Conservation (phyloP, 2,888 invertebrate genomes). For the Trissoscelio sp. region DNA sequence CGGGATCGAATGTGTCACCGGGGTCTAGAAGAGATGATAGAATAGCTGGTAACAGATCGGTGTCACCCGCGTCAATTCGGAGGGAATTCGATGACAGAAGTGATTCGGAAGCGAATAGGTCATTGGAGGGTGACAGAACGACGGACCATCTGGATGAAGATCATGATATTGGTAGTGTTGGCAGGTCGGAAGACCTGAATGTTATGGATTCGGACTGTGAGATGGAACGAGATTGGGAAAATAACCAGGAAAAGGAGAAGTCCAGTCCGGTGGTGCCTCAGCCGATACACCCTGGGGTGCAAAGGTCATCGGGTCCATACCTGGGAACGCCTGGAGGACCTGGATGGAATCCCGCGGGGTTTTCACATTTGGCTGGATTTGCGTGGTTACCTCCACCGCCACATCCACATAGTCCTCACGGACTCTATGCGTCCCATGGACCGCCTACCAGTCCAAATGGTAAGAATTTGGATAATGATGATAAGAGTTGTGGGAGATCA, state of each 20-base stretch:
- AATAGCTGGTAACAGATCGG: slow-evolving; percentile 75
- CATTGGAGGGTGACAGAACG: slow-evolving; percentile 79
- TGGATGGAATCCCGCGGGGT: slow-evolving; percentile 82
- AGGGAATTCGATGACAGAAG: slow-evolving; percentile 80
- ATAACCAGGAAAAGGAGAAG: slow-evolving; percentile 79
- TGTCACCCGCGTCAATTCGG: slow-evolving; percentile 78
- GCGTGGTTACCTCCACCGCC: slow-evolving; percentile 87
- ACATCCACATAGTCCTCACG: slow-evolving; percentile 85
- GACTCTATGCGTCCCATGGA: slow-evolving; percentile 81
- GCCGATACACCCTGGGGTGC: slow-evolving; percentile 86
- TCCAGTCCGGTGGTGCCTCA: slow-evolving; percentile 87
- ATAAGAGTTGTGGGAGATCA: too few relatives aligned
- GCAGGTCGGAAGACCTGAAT: slow-evolving; percentile 81
- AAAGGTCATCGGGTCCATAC: slow-evolving; percentile 86
- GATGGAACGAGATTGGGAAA: slow-evolving; percentile 77
- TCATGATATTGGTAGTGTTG: slow-evolving; percentile 80
- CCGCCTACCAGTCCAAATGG: slow-evolving; percentile 82
- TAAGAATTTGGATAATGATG: slow-evolving; percentile 71
- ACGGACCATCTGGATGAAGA: slow-evolving; percentile 80
- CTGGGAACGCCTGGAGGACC: slow-evolving; percentile 84
- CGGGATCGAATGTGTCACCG: slow-evolving; percentile 67
- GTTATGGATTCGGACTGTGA: slow-evolving; percentile 82
- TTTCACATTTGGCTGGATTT: slow-evolving; percentile 86
- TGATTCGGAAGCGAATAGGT: slow-evolving; percentile 81
- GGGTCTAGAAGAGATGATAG: slow-evolving; percentile 70